Percentiles rank a stretch among this genome's conserved stretches.
Evolutionary conservation across 1,140 invertebrate species (phyloP).

Genomic region (Lasaia peninsularis): DNA sequence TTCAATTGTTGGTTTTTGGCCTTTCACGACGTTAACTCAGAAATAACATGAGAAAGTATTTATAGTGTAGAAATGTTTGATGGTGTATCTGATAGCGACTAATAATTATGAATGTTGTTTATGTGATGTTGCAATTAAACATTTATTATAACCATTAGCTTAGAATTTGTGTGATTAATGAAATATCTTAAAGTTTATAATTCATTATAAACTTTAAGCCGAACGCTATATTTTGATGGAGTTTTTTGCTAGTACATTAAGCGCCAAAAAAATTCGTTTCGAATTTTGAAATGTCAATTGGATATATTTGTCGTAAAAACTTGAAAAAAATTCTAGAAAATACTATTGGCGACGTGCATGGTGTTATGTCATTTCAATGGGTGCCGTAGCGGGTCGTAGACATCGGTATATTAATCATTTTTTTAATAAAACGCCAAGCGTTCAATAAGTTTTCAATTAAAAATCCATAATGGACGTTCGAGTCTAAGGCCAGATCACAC

Average conservation of each 20-base stretch:
- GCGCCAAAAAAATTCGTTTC: constrained; percentile 23
- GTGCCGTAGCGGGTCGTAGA: constrained; percentile 50
- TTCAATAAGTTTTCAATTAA: not conserved
- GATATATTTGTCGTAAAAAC: constrained; percentile 23
- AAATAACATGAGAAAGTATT: constrained; percentile 39
- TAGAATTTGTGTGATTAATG: constrained; percentile 67
- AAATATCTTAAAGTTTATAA: constrained; percentile 57
- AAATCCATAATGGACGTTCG: not conserved
- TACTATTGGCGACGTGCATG: constrained; percentile 48
- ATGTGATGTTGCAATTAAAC: constrained; percentile 69
- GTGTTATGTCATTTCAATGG: constrained; percentile 56
- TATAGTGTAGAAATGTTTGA: constrained; percentile 71
- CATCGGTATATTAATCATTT: constrained; percentile 25
- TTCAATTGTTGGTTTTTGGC: constrained; percentile 44
- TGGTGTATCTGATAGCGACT: constrained; percentile 68
- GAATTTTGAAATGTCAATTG: constrained; percentile 19
- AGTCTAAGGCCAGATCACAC: not conserved
- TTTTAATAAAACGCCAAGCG: constrained; percentile 28
- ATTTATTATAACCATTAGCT: constrained; percentile 50
- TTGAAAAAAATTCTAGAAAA: constrained; percentile 23
- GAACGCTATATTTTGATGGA: constrained; percentile 39
- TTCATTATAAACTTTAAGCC: constrained; percentile 53
- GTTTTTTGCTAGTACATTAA: constrained; percentile 34
- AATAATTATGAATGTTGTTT: constrained; percentile 68
- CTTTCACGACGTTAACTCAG: constrained; percentile 42